These are phyloP conservation scores for Cephus cinctus DNA, from an alignment of 1,140 invertebrate species.

Conservation along the genomic window DNA sequence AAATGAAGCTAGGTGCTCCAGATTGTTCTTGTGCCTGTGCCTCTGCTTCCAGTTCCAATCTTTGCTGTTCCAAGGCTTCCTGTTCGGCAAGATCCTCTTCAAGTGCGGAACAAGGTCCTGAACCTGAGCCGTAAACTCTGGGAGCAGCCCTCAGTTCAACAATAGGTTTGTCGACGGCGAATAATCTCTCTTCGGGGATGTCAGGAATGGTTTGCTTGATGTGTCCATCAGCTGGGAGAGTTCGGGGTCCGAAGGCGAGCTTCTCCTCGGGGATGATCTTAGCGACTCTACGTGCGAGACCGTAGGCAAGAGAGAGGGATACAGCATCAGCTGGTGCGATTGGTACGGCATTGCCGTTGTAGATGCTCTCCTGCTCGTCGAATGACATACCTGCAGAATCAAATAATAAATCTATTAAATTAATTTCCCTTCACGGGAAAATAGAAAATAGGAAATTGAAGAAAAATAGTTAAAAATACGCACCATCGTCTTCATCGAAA, in stretches of 20 bases:
- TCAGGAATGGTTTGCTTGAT: constrained; percentile 28
- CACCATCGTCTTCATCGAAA: constrained; percentile 20
- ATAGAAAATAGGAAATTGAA: constrained; percentile 21
- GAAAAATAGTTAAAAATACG: constrained; percentile 26
- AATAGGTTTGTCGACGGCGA: constrained; percentile 47
- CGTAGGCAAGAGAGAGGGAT: constrained; percentile 46
- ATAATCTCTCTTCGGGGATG: constrained; percentile 51
- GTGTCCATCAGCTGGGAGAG: constrained; percentile 38
- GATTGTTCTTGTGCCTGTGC: neutral
- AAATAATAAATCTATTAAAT: constrained; percentile 42
- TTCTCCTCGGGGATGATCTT: constrained; percentile 46
- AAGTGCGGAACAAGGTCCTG: constrained; percentile 3
- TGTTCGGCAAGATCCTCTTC: constrained; percentile 26
- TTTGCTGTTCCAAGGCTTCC: constrained; percentile 27
- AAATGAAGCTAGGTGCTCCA: neutral
- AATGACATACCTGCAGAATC: constrained; percentile 39
- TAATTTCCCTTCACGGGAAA: constrained; percentile 39
- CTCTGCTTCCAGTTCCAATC: constrained; percentile 11
- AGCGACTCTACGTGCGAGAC: constrained; percentile 22
- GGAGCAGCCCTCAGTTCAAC: constrained; percentile 41
- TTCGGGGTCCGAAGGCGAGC: constrained; percentile 46
- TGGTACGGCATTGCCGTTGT: constrained; percentile 2
- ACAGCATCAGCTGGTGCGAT: constrained; percentile 48
- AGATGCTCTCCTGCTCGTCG: constrained; percentile 34
- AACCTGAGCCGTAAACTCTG: neutral